Evolutionary conservation across 2,888 invertebrate genomes (phyloP), one percentile per base, ranked within the genome.

Genomic region (Pterostichus niger): DNA sequence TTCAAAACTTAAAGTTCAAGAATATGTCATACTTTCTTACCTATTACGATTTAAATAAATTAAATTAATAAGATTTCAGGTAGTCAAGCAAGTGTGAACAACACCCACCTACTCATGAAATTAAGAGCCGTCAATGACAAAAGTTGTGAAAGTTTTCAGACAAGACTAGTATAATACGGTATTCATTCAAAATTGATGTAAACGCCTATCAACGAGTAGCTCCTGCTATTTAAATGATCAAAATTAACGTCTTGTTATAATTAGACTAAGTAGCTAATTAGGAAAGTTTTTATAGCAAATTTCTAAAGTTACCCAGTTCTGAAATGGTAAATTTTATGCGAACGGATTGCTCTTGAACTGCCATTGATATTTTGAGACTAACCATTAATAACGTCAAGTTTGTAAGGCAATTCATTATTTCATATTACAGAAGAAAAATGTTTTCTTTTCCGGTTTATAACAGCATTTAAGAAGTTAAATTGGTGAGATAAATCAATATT

Each of bases 401-500:
- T 71, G 46, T 71, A 71, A 46, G 10, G 44, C 71, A 71, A 2
- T 71, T 24, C 11, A 24, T 31, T 24, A 59, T 4, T 46, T 71
- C 4, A 68, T 11, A 11, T 31, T 59, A 11, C 24, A 59, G 31
- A 40, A 68, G 49, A 44, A 71, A 46, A 71, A 71, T 71, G 46
- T 46, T 64, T 71, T 71, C 71, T 71, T 71, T 71, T 71, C 71
- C 71, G 71, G 44, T 71, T 46, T 71, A 71, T 44, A 71, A 71
- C 49, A 71, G 17, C 17, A 17, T 17, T 71, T 64, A 64, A n/a
- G 64, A 64, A 64, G 64, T 64, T 64, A 64, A 59, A 59, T 59
- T 59, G 59, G 9, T 9, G 17, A 31, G 59, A 59, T 64, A 35
- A 31, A 64, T 35, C 64, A 33, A 33, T 64, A 64, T 64, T 64